These are phyloP conservation scores for Epizoanthus fatuus DNA, from an alignment of 92 coral and sea anemone genomes.

Conservation along the genomic window DNA sequence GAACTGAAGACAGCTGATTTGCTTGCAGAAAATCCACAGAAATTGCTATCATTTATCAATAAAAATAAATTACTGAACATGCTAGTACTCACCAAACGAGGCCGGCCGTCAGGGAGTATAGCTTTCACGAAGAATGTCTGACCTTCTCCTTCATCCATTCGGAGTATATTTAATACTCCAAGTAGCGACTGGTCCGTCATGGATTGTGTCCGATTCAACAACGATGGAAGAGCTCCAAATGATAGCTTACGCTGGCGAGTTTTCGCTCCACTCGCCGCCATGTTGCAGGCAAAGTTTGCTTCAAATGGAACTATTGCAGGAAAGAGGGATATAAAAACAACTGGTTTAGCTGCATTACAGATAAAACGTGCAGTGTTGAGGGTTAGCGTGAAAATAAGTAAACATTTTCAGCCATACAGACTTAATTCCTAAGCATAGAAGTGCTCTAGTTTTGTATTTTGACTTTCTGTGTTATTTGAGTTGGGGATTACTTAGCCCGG, in stretches of 20 bases:
- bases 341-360: constrained; percentile 21
- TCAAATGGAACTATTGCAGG: constrained; percentile 24
- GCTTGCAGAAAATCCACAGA: constrained; percentile 1
- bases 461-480: constrained; percentile 36
- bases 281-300: constrained; percentile 62
- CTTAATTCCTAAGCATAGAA: constrained; percentile 45
- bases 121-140: constrained; percentile 93
- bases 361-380: constrained; percentile 12
- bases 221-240: constrained; percentile 75
- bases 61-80: constrained; percentile 29
- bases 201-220: constrained; percentile 82
- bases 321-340: neutral
- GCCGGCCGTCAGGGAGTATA: constrained; percentile 95
- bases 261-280: constrained; percentile 85
- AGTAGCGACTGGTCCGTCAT: constrained; percentile 96
- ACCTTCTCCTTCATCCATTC: constrained; percentile 91
- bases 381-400: constrained; percentile 5
- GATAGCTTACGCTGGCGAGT: constrained; percentile 83
- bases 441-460: constrained; percentile 23
- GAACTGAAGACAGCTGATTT: constrained; percentile 34
- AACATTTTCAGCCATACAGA: constrained; percentile 21
- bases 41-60: neutral
- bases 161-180: constrained; percentile 94
- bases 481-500: constrained; percentile 35
- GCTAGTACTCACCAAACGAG: constrained; percentile 83